Conservation (phyloP, 2,888 invertebrate species). For the Drosophila sordidula region DNA sequence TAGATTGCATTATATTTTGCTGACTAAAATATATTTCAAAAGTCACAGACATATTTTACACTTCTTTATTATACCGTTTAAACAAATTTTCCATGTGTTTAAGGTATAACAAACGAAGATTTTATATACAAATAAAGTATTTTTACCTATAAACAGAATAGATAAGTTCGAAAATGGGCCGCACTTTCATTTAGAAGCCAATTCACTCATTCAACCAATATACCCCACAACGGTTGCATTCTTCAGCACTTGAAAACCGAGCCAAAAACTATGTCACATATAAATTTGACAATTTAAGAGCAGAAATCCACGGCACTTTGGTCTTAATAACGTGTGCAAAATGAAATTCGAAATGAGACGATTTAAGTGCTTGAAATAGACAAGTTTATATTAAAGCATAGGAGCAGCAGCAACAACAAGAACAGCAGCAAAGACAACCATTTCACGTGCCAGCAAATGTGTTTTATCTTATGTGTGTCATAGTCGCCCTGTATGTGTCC, state of each 20-base stretch:
- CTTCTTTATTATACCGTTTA: neutral
- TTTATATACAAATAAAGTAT: too few species aligned
- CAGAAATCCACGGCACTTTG: slow-evolving; percentile 16
- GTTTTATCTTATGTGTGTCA: slow-evolving; percentile 1
- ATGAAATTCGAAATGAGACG: slow-evolving; percentile 40
- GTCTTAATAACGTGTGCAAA: slow-evolving; percentile 35
- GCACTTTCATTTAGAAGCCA: neutral
- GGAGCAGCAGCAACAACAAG: neutral
- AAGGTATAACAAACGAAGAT: too few species aligned
- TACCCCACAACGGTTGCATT: neutral
- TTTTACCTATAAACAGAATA: too few species aligned
- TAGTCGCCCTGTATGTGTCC: slow-evolving; percentile 44
- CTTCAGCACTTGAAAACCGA: neutral
- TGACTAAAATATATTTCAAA: too few species aligned
- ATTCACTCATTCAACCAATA: neutral
- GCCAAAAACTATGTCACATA: slow-evolving; percentile 11
- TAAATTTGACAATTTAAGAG: slow-evolving; percentile 42
- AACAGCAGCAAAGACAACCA: slow-evolving; percentile 1
- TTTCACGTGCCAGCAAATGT: slow-evolving; percentile 49
- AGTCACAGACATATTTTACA: too few species aligned
- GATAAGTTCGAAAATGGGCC: neutral
- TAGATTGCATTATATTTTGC: too few species aligned
- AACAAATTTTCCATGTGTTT: neutral
- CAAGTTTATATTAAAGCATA: slow-evolving; percentile 15
- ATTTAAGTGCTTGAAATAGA: slow-evolving; percentile 39